Conservation (phyloP, 2,888 invertebrate genomes). For the Amaurobius ferox region DNA sequence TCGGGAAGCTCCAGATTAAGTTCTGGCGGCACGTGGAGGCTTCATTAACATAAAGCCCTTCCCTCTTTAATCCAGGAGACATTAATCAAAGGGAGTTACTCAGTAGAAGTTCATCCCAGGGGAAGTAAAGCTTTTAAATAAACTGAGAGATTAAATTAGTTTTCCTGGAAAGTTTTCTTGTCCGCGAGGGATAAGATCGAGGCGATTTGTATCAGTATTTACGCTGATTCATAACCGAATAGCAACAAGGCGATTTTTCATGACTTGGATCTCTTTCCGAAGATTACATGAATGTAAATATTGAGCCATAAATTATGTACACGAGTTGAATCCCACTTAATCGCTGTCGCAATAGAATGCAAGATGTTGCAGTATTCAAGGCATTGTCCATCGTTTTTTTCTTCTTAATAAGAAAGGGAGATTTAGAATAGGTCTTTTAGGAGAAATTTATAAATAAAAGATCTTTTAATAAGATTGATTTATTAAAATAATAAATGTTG, state of each 20-base stretch:
- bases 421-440: too few species aligned
- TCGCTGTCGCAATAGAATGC: not conserved
- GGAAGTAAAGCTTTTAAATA: constrained; percentile 66
- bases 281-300: constrained; percentile 9
- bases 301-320: not conserved
- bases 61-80: constrained; percentile 53
- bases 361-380: not conserved
- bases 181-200: constrained; percentile 23
- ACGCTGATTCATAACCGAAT: constrained; percentile 37
- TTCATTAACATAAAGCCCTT: constrained; percentile 64
- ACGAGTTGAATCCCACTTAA: not conserved
- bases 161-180: constrained; percentile 58
- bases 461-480: too few species aligned
- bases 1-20: constrained; percentile 59
- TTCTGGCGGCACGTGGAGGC: constrained; percentile 30
- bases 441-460: too few species aligned
- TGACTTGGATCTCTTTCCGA: not conserved
- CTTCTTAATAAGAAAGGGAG: too few species aligned
- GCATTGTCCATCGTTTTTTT: too few species aligned
- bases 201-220: constrained; percentile 41
- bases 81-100: constrained; percentile 63
- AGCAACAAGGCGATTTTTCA: constrained; percentile 20
- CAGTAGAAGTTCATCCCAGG: constrained; percentile 33
- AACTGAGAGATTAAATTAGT: constrained; percentile 60
- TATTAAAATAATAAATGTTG: too few species aligned